Conservation (phyloP, 2,113 vertebrate species). For the Xiphorhynchus elegans region DNA sequence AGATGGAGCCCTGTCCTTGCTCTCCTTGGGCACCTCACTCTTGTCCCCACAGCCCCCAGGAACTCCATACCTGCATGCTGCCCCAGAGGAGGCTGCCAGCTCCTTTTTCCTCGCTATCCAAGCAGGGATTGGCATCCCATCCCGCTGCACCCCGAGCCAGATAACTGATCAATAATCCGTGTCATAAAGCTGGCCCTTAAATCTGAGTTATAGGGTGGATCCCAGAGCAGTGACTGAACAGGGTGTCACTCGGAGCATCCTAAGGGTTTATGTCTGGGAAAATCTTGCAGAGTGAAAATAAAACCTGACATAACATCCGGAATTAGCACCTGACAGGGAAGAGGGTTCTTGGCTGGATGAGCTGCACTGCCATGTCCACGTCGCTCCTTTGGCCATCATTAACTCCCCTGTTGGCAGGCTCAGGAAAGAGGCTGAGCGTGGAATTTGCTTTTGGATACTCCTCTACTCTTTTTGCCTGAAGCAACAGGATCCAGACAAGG, state of each 20-base stretch:
- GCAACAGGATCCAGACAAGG: not conserved
- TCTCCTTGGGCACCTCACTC: not conserved
- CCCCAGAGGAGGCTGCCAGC: not conserved
- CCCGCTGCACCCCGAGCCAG: not conserved
- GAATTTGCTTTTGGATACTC: not conserved
- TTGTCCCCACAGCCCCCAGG: not conserved
- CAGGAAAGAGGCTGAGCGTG: not conserved
- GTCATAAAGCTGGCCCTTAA: not conserved
- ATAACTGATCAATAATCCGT: not conserved
- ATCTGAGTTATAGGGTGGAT: not conserved
- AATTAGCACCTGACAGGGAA: not conserved
- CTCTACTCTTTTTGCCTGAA: not conserved
- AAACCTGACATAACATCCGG: not conserved
- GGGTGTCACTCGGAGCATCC: not conserved
- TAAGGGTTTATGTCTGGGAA: not conserved
- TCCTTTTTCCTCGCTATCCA: not conserved
- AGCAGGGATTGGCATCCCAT: not conserved
- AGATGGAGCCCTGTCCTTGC: accelerated
- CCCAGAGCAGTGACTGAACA: not conserved
- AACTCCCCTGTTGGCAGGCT: not conserved
- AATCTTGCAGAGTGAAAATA: not conserved
- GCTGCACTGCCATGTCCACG: not conserved
- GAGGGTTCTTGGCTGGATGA: not conserved
- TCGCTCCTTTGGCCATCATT: not conserved
- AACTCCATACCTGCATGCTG: not conserved